Evolutionary conservation across 1,140 invertebrate genomes (phyloP), one percentile per base, ranked within the genome.

Genomic region (Paraescarpia echinospica): DNA sequence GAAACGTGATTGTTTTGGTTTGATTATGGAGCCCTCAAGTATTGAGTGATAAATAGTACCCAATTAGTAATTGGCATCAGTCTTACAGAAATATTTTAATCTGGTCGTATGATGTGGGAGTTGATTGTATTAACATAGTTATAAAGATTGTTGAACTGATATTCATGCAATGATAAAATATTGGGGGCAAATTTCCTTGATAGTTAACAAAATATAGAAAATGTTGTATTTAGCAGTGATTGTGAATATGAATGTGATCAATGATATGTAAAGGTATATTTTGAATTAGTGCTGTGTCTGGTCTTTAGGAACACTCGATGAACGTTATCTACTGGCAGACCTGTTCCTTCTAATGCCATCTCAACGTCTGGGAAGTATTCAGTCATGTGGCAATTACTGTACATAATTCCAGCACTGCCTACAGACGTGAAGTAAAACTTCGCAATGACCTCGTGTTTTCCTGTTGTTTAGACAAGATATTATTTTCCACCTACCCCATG

Each of bases 11-110:
- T 51, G 18, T 51, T 51, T n/a, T n/a, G n/a, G n/a, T n/a, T n/a
- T n/a, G n/a, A n/a, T n/a, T n/a, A n/a, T n/a, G n/a, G n/a, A n/a
- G n/a, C n/a, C n/a, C n/a, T n/a, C n/a, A n/a, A n/a, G n/a, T n/a
- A n/a, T n/a, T n/a, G n/a, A n/a, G n/a, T n/a, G n/a, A n/a, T n/a
- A n/a, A n/a, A n/a, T n/a, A n/a, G 41, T 41, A 6, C 12, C 41
- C 41, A 41, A 41, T 6, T 41, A 89, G 90, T 59, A 59, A 92
- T 89, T n/a, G n/a, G n/a, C n/a, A 34, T 89, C n/a, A 34, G 90
- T 92, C 22, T 6, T 41, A 41, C 12, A 12, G 4, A 41, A 41
- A 41, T 41, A 41, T 41, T 41, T 41, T 4, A 6, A 41, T 41
- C 41, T 41, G 41, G 41, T 41, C 41, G 4, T 41, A 41, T 41